Base-by-base conservation (phyloP, 1,140 invertebrate species). In the Tetragnatha versicolor region DNA sequence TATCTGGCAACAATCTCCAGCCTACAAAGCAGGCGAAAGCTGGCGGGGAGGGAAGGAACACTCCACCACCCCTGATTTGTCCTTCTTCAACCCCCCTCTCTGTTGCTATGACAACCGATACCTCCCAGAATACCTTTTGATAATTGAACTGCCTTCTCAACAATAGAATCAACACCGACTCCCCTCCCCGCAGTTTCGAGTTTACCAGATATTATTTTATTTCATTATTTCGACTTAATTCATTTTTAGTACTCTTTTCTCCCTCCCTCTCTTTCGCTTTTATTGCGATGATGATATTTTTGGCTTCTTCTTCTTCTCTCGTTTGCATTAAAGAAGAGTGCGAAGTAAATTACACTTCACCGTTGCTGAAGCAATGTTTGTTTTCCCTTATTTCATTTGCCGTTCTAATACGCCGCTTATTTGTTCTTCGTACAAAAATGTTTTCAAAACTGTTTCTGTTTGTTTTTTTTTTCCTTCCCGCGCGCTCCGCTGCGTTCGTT, bases 121-220 rank as follows among this genome's bases (percentile, higher is more conserved):
- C 37, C 60, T 29, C 27, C 69, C 53, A 47, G 55, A 73, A 73
- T 73, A 73, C 69, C 69, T 58, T 45, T 39, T 73, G 49, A 73
- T 73, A 73, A 73, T 73, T 73, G 69, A 73, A 73, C 69, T 73
- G 69, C 69, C 17, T 73, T 73, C 69, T 60, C 55, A 58, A 58
- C 69, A 73, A 73, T 73, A 73, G 69, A 73, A 73, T 60, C 55
- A 73, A 73, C 39, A 70, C 49, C 31, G 9, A 2, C 27, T 65
- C 45, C 33, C 39, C 51, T 42, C 33, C 31, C 33, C 60, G 29
- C 22, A 29, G 10, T 6, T 53, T 7, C 25, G 6, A 66, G 25
- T 66, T 69, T 14, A 29, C 31, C 22, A 53, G 47, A 69, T 31
- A 39, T 49, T 49, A 60, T 42, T 73, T 70, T 70, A 70, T 70